Conservation (phyloP, 2,888 invertebrate species). For the Tanaodytes sp. region DNA sequence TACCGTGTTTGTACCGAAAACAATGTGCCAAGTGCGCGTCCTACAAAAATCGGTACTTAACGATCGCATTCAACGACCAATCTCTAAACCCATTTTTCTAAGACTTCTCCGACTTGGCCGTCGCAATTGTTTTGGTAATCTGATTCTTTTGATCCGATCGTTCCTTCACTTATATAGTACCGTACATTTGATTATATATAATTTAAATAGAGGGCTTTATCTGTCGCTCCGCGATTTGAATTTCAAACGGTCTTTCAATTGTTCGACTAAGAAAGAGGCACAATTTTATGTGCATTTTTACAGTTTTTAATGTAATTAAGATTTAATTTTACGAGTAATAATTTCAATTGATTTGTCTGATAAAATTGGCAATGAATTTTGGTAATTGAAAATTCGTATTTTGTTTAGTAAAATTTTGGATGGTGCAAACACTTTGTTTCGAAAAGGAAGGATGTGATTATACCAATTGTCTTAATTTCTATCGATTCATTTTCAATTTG, state of each 20-base stretch:
- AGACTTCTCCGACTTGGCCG: slow-evolving; percentile 10
- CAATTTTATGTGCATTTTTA: too few relatives aligned
- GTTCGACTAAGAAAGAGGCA: too few relatives aligned
- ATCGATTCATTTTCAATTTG: slow-evolving; percentile 50
- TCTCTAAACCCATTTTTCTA: slow-evolving; percentile 18
- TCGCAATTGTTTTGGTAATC: slow-evolving; percentile 33
- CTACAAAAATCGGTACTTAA: slow-evolving; percentile 34
- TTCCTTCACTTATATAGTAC: too few relatives aligned
- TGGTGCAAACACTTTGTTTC: slow-evolving; percentile 7
- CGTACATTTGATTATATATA: too few relatives aligned
- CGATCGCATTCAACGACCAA: slow-evolving; percentile 10
- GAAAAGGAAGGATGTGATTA: slow-evolving; percentile 18
- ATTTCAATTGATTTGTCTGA: too few relatives aligned
- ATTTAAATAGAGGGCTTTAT: slow-evolving; percentile 17
- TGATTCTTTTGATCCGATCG: slow-evolving; percentile 24
- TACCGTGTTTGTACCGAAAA: slow-evolving; percentile 45
- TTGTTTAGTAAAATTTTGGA: too few relatives aligned
- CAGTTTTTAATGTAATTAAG: too few relatives aligned
- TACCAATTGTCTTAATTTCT: slow-evolving; percentile 30
- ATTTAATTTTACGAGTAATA: too few relatives aligned
- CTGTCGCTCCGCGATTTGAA: slow-evolving; percentile 9
- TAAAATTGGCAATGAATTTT: too few relatives aligned
- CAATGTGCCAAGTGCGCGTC: slow-evolving; percentile 43
- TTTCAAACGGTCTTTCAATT: background rate
- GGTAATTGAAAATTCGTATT: too few relatives aligned